Conservation (phyloP, 2,113 vertebrate genomes). For the Petrocephalus zakoni region DNA sequence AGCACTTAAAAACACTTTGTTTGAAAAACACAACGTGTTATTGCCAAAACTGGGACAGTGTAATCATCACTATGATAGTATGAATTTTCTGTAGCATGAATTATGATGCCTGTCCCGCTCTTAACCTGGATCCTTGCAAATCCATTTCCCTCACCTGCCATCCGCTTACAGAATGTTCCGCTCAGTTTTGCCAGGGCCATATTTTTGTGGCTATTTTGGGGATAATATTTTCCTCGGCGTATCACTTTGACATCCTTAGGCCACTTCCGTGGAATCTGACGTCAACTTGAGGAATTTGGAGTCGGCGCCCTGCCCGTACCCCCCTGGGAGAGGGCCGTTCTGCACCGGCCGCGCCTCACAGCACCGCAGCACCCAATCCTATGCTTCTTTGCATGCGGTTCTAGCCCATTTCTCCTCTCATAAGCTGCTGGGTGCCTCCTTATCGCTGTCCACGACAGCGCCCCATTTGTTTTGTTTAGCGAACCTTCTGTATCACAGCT, state of each 20-base stretch:
- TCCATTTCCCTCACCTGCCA: not conserved
- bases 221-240: not conserved
- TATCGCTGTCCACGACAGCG: not conserved
- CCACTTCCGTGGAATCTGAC: not conserved
- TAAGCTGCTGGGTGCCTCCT: conserved; percentile 1
- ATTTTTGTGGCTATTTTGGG: not conserved
- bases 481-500: conserved; percentile 16
- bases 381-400: conserved; percentile 17
- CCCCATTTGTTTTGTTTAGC: conserved; percentile 24
- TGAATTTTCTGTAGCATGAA: not conserved
- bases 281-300: not conserved
- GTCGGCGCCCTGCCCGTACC: not conserved
- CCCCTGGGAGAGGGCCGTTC: not conserved
- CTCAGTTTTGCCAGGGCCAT: not conserved
- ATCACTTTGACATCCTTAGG: not conserved
- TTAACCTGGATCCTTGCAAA: not conserved
- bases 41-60: not conserved
- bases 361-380: not conserved
- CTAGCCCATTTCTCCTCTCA: conserved; percentile 22
- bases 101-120: not conserved
- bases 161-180: not conserved
- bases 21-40: not conserved
- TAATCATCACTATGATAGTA: not conserved
- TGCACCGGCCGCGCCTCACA: not conserved
- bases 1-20: not conserved